Evolutionary conservation across 2,797 vertebrate species (phyloP).

Genomic region (Cuculus canorus): DNA sequence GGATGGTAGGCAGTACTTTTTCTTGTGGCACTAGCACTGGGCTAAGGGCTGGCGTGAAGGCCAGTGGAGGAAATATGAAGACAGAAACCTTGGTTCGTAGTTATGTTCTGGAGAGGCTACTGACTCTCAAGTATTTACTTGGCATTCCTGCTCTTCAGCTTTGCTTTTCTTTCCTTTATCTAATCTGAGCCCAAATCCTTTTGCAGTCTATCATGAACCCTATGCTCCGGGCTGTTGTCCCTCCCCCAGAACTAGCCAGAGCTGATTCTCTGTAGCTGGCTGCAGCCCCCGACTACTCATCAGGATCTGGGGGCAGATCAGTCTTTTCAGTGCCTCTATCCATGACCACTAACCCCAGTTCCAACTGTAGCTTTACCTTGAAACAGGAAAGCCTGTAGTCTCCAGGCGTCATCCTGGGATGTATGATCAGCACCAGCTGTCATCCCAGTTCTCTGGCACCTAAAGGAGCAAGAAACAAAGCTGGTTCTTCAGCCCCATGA

Average conservation of each 20-base stretch:
- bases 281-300: background rate
- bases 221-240: background rate
- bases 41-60: background rate
- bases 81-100: background rate
- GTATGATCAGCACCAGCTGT: background rate
- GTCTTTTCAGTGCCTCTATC: background rate
- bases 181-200: background rate
- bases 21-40: background rate
- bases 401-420: background rate
- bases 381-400: slow-evolving; percentile 27
- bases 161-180: background rate
- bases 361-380: background rate
- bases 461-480: background rate
- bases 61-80: background rate
- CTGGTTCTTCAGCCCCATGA: slow-evolving; percentile 14
- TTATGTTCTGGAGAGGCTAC: background rate
- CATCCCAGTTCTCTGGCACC: background rate
- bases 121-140: background rate
- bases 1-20: background rate
- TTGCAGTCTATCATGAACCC: background rate
- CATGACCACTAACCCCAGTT: background rate
- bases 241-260: background rate
- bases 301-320: background rate
- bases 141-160: background rate
- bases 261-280: background rate